Conservation (phyloP, 2,888 invertebrate genomes). For the Erebia aethiops region DNA sequence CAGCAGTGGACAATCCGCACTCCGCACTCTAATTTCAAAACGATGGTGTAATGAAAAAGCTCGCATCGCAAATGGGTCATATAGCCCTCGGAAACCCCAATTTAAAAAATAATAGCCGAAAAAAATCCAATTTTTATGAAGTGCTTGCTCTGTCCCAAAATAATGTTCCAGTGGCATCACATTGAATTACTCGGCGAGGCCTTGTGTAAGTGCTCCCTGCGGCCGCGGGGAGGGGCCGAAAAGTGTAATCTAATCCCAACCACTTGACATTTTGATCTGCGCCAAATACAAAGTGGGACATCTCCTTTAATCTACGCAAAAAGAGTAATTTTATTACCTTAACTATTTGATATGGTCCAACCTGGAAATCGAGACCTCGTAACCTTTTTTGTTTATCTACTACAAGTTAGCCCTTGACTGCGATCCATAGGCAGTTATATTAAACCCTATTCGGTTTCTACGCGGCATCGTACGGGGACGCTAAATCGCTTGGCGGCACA, state of each 20-base stretch:
- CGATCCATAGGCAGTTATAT: too few relatives aligned
- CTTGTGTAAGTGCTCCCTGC: slow-evolving; percentile 22
- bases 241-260: slow-evolving; percentile 40
- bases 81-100: not conserved
- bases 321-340: not conserved
- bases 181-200: slow-evolving; percentile 34
- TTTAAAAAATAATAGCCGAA: not conserved
- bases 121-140: slow-evolving; percentile 13
- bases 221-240: slow-evolving; percentile 27
- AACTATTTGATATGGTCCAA: too few relatives aligned
- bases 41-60: too few relatives aligned
- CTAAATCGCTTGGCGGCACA: too few relatives aligned
- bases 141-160: slow-evolving; percentile 29
- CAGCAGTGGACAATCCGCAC: too few relatives aligned
- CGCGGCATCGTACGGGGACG: too few relatives aligned
- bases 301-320: not conserved
- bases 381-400: too few relatives aligned
- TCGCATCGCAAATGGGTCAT: not conserved
- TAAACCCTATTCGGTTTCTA: too few relatives aligned
- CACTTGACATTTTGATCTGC: slow-evolving; percentile 38
- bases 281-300: slow-evolving; percentile 10
- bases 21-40: too few relatives aligned
- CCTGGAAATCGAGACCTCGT: too few relatives aligned
- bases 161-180: slow-evolving; percentile 32
- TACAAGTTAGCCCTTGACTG: too few relatives aligned